phyloP scores from a whole-genome alignment of 1,140 invertebrate species.

The Artemia franciscana region DNA sequence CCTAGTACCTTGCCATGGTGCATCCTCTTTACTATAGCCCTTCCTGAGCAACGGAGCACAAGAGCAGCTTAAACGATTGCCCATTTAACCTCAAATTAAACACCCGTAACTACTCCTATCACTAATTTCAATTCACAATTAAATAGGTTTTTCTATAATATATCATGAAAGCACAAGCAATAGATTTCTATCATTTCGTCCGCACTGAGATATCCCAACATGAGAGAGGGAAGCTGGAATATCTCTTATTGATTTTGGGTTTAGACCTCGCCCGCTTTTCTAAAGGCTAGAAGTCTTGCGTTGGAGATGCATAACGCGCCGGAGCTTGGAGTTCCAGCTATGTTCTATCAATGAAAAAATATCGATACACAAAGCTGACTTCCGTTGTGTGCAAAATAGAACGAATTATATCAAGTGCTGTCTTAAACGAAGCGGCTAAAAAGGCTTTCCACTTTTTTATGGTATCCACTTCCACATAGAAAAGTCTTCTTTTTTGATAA shows the following conservation, averaged over 20 bases:
- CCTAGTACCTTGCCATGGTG: slow-evolving; percentile 65
- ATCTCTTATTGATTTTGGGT: not conserved
- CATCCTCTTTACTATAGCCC: slow-evolving; percentile 78
- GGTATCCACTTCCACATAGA: too few relatives aligned
- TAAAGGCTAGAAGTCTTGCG: not conserved
- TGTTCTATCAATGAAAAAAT: not conserved
- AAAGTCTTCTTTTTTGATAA: too few relatives aligned
- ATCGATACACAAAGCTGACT: not conserved
- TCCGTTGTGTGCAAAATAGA: not conserved
- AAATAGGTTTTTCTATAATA: too few relatives aligned
- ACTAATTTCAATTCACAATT: too few relatives aligned
- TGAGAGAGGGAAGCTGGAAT: not conserved
- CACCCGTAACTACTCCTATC: too few relatives aligned
- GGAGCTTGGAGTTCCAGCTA: not conserved
- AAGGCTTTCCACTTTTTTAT: too few relatives aligned
- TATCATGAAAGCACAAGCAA: too few relatives aligned
- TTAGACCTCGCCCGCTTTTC: not conserved
- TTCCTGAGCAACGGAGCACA: slow-evolving; percentile 80
- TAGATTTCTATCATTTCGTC: too few relatives aligned
- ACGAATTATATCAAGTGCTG: too few relatives aligned
- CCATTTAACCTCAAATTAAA: too few relatives aligned
- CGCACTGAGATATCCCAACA: not conserved
- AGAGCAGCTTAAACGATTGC: slow-evolving; percentile 81
- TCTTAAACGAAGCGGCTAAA: too few relatives aligned
- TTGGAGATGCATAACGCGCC: not conserved